Conservation (phyloP, 2,797 vertebrate species). For the Gobionotothen gibberifrons region DNA sequence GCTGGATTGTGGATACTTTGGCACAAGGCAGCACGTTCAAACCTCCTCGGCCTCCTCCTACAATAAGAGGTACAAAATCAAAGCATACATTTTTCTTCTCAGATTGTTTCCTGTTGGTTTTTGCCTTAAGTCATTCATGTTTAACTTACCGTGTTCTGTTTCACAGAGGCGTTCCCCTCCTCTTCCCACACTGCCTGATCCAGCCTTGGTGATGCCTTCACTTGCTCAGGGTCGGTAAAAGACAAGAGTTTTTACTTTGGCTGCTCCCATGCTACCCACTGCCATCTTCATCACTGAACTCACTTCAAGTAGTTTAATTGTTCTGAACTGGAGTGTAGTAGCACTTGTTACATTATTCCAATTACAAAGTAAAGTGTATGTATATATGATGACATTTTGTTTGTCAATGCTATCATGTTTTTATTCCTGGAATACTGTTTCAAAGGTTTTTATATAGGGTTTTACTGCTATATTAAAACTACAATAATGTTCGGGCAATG, state of each 20-base stretch:
- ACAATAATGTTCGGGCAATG: conserved; percentile 27
- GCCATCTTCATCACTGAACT: conserved; percentile 4
- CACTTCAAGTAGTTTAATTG: not conserved
- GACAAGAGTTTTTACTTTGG: not conserved
- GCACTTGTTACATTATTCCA: conserved; percentile 24
- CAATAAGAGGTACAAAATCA: conserved; percentile 65
- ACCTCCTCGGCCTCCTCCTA: conserved; percentile 75
- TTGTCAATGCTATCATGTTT: not conserved
- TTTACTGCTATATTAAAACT: not conserved
- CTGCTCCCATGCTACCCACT: not conserved
- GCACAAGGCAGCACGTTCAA: conserved; percentile 82
- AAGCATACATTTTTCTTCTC: not conserved
- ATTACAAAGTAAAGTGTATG: conserved; percentile 24
- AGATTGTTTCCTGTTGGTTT: not conserved
- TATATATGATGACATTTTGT: conserved; percentile 24
- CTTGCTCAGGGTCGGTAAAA: conserved; percentile 20
- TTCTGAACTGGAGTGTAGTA: not conserved
- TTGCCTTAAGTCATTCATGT: not conserved
- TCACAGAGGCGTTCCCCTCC: conserved; percentile 47
- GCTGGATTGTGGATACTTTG: conserved; percentile 88
- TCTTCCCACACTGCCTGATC: conserved; percentile 52
- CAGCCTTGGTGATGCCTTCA: not conserved
- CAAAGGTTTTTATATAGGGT: not conserved
- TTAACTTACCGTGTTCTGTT: not conserved
- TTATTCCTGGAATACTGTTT: conserved; percentile 9